A percentile compares a stretch with the other conserved stretches of the same genome.
Evolutionary conservation across 2,888 invertebrate genomes (phyloP).

Genomic region (Tholera decimalis): DNA sequence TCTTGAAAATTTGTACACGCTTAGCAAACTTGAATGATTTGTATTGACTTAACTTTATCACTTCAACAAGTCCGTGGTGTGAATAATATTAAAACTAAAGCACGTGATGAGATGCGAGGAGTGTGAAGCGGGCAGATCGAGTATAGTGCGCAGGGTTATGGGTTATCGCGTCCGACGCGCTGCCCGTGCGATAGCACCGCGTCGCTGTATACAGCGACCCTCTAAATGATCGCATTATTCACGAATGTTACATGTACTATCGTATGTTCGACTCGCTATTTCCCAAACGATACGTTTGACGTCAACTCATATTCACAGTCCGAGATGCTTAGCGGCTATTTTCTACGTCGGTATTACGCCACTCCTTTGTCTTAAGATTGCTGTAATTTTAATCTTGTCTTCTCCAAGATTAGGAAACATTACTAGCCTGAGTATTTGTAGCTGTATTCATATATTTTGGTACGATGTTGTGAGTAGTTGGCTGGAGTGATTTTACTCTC

Average conservation of each 20-base stretch:
- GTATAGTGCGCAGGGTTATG: conserved; percentile 54
- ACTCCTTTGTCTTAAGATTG: conserved; percentile 37
- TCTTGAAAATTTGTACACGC: conserved; percentile 9
- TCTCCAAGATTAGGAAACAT: conserved; percentile 38
- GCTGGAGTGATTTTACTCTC: conserved; percentile 13
- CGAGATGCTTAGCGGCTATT: conserved; percentile 28
- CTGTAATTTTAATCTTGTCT: conserved; percentile 32
- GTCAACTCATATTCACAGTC: conserved; percentile 38
- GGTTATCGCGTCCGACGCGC: conserved; percentile 63
- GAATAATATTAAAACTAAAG: conserved; percentile 48
- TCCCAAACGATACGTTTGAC: conserved; percentile 23
- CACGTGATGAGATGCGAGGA: conserved; percentile 59
- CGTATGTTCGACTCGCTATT: conserved; percentile 10
- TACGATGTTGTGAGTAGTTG: conserved; percentile 25
- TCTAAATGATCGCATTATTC: conserved; percentile 51
- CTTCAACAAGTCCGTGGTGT: conserved; percentile 28
- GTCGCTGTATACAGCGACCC: conserved; percentile 64
- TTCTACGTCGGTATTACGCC: conserved; percentile 34
- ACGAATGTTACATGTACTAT: conserved; percentile 30
- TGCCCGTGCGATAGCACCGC: conserved; percentile 60
- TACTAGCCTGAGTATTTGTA: conserved; percentile 4
- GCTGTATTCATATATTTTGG: conserved; percentile 32
- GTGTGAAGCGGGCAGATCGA: conserved; percentile 56
- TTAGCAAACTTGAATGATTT: neutral
- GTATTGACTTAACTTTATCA: conserved; percentile 25